Base-by-base conservation (phyloP, 1,140 invertebrate genomes). In the Episyrphus balteatus region DNA sequence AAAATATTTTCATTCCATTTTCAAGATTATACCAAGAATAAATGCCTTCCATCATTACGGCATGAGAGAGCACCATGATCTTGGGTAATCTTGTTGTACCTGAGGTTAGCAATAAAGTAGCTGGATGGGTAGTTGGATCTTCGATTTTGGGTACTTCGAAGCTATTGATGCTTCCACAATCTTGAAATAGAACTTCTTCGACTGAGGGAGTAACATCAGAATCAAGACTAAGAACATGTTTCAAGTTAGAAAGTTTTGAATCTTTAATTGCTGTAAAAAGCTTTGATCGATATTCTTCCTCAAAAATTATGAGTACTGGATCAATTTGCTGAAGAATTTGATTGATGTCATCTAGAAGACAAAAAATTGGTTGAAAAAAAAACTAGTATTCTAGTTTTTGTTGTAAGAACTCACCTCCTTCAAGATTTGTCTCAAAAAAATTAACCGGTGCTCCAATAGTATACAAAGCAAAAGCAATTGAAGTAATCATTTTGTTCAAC, bases 71-170 rank as follows among this genome's bases (percentile, higher is more conserved):
- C 2, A 34, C 19, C n/a, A 42, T 42, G 9, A 36, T 42, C 32
- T 48, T 48, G 2, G 47, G 47, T 17, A 42, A 12, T 12, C 47
- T 41, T 11, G 42, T 48, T 7, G 47, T 38, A 10, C 47, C 47
- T 6, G 47, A 49, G 1, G 47, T 48, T 5, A 44, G 32, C 7
- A 30, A 13, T 6, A 48, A 34, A n/a, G 39, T 13, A 3, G 42
- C 41, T 13, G 34, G 18, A 32, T 31, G 31, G 12, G 12, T 21
- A 13, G 13, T 7, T n/a, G 47, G 34, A 21, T 48, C 42, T 5
- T 21, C 33, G 5, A 44, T 26, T 9, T 15, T n/a, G 3, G 26
- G 15, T 15, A 31, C 12, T 15, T 17, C 11, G 34, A 48, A 48
- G 8, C 31, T 43, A 8, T 26, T n/a, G 2, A 44, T 17, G 10